phyloP scores from a whole-genome alignment of 1,140 invertebrate species.

The Probaryconus sp. region DNA sequence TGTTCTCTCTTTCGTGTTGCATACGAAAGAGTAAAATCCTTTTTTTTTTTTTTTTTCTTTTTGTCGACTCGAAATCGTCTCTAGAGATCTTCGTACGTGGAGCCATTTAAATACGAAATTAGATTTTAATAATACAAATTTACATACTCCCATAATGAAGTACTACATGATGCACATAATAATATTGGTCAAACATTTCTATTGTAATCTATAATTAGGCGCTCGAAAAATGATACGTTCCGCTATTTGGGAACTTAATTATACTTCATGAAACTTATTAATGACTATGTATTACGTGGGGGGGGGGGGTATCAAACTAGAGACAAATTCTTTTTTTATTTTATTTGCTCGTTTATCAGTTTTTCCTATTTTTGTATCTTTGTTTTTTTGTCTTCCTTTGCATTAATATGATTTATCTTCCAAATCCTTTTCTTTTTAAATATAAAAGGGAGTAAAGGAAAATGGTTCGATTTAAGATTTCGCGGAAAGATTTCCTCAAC shows the following conservation, averaged over 20 bases:
- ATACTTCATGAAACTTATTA: conserved; percentile 30
- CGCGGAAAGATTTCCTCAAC: too few species aligned
- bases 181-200: conserved; percentile 41
- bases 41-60: conserved; percentile 3
- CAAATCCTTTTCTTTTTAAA: too few species aligned
- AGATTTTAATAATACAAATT: conserved; percentile 27
- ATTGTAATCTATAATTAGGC: conserved; percentile 38
- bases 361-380: too few species aligned
- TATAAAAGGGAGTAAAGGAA: too few species aligned
- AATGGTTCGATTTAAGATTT: too few species aligned
- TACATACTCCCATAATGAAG: conserved; percentile 33
- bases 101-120: conserved; percentile 11
- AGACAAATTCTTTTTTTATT: background rate
- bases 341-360: background rate
- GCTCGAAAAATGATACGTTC: conserved; percentile 36
- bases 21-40: background rate
- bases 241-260: conserved; percentile 46
- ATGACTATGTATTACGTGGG: conserved; percentile 33
- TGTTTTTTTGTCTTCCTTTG: too few species aligned
- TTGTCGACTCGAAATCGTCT: background rate
- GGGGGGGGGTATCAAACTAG: background rate
- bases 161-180: conserved; percentile 3
- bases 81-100: too few species aligned
- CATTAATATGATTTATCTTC: too few species aligned
- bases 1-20: too few species aligned